Percentiles rank a stretch among this genome's conserved stretches.
These are phyloP conservation scores for Antheraea assamensis DNA, from an alignment of 2,888 invertebrate genomes.

Conservation along the genomic window DNA sequence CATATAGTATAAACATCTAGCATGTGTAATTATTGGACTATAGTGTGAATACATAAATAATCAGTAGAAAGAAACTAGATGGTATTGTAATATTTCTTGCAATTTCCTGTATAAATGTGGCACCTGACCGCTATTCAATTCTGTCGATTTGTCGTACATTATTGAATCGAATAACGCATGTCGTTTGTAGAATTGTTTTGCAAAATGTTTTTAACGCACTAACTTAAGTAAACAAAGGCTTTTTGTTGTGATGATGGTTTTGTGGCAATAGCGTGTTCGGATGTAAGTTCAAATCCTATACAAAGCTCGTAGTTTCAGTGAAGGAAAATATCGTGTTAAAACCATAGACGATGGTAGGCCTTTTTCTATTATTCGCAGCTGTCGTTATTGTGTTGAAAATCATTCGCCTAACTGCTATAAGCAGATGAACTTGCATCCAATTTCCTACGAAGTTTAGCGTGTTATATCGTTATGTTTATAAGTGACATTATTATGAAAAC, in stretches of 20 bases:
- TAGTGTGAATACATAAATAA: constrained; percentile 30
- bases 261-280: too few relatives aligned
- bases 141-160: neutral
- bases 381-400: too few relatives aligned
- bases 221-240: neutral
- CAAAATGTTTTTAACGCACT: neutral
- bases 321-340: too few relatives aligned
- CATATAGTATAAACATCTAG: constrained; percentile 35
- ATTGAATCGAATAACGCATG: neutral
- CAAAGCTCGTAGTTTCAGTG: too few relatives aligned
- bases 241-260: neutral
- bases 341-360: too few relatives aligned
- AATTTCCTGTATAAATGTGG: constrained; percentile 1
- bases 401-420: too few relatives aligned
- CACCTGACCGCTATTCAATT: neutral
- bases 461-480: too few relatives aligned
- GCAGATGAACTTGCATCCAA: too few relatives aligned
- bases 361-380: too few relatives aligned
- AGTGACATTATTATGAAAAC: too few relatives aligned
- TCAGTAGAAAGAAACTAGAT: constrained; percentile 36
- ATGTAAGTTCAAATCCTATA: too few relatives aligned
- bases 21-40: constrained; percentile 34
- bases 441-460: too few relatives aligned
- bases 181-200: neutral
- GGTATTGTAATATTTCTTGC: constrained; percentile 22